Conservation (phyloP, 2,888 invertebrate genomes). For the Sinhomidia bicolor region DNA sequence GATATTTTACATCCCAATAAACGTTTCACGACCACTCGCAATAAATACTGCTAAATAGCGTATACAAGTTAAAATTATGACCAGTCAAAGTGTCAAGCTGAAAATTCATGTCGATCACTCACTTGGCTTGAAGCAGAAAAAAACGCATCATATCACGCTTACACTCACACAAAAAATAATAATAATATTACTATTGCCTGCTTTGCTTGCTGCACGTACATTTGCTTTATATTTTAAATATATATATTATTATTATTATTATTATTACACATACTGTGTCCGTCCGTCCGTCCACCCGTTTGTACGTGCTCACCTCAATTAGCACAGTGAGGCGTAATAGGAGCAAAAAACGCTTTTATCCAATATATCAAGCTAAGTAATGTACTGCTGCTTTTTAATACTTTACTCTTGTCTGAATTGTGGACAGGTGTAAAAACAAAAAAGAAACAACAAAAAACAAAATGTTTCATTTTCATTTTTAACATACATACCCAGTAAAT, state of each 20-base stretch:
- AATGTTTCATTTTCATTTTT: constrained; percentile 46
- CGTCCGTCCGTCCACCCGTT: neutral
- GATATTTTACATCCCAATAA: constrained; percentile 64
- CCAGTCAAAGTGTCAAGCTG: constrained; percentile 73
- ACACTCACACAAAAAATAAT: too few relatives aligned
- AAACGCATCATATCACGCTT: constrained; percentile 62
- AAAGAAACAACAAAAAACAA: neutral
- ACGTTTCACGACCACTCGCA: constrained; percentile 59
- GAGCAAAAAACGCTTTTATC: constrained; percentile 38
- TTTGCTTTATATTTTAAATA: too few relatives aligned
- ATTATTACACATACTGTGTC: neutral
- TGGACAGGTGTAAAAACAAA: constrained; percentile 64
- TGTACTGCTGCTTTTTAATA: neutral
- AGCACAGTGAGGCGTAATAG: constrained; percentile 55
- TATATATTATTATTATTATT: too few relatives aligned
- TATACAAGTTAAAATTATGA: constrained; percentile 69
- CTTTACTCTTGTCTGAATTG: neutral
- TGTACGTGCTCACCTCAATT: constrained; percentile 66
- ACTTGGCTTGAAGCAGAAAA: constrained; percentile 63
- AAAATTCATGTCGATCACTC: constrained; percentile 74
- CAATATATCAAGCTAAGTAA: neutral
- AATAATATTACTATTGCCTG: too few relatives aligned
- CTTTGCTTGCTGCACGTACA: constrained; percentile 48
- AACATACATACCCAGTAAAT: neutral
- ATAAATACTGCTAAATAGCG: constrained; percentile 66